Conservation (phyloP, 2,888 invertebrate genomes). For the Drosophila melanosoma region DNA sequence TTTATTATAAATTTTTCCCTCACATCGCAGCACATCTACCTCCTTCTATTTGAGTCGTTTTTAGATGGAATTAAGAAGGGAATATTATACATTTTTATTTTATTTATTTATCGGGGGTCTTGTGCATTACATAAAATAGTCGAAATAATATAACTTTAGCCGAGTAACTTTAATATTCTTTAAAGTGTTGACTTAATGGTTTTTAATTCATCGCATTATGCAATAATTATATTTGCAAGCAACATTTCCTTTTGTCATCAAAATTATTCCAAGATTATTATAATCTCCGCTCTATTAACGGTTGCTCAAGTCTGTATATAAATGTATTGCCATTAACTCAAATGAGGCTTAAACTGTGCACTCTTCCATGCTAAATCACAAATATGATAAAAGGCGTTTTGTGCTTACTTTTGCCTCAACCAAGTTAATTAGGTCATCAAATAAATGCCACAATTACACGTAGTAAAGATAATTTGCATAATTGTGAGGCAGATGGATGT, state of each 20-base stretch:
- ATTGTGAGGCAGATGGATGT: constrained; percentile 3
- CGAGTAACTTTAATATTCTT: background rate
- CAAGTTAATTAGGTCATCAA: constrained; percentile 36
- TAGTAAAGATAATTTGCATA: constrained; percentile 29
- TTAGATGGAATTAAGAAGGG: background rate
- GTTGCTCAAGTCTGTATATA: constrained; percentile 12
- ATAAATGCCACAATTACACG: constrained; percentile 33
- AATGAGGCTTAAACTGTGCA: constrained; percentile 65
- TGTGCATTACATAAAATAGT: too few species aligned
- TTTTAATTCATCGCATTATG: background rate
- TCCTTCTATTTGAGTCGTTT: background rate
- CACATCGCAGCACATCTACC: background rate
- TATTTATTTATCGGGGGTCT: too few species aligned
- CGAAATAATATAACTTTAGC: background rate
- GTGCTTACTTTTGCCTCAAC: constrained; percentile 2
- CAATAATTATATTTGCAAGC: background rate
- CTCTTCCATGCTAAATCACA: constrained; percentile 17
- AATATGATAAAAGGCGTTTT: background rate
- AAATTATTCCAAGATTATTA: constrained; percentile 13
- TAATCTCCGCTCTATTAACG: constrained; percentile 21
- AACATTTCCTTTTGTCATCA: background rate
- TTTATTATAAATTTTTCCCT: too few species aligned
- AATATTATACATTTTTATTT: background rate
- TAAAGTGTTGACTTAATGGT: background rate
- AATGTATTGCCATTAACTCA: constrained; percentile 40